phyloP scores from a whole-genome alignment of 2,888 invertebrate species.

The Papilio protenor region DNA sequence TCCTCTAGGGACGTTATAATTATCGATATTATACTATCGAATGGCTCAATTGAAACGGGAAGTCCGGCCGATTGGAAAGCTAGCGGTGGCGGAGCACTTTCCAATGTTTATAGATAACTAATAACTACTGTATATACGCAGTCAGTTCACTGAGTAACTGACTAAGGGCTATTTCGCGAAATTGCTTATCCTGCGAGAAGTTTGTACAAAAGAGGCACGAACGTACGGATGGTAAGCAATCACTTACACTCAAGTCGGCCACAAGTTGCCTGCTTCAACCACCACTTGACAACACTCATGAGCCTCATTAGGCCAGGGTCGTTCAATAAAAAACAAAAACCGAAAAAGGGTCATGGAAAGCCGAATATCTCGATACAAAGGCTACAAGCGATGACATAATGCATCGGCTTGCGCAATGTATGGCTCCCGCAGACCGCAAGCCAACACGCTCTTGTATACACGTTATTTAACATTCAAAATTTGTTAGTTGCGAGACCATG shows the following conservation, averaged over 20 bases:
- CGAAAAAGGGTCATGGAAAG: slow-evolving; percentile 28
- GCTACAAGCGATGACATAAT: slow-evolving; percentile 19
- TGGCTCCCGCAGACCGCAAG: not conserved
- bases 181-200: not conserved
- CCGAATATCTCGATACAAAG: slow-evolving; percentile 18
- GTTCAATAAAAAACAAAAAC: slow-evolving; percentile 5
- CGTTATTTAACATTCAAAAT: not conserved
- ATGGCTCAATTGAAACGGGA: not conserved
- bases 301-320: slow-evolving; percentile 4
- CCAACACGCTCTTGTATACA: slow-evolving; percentile 21
- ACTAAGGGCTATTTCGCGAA: not conserved
- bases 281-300: not conserved
- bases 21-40: slow-evolving; percentile 1
- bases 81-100: slow-evolving; percentile 1
- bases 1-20: slow-evolving; percentile 10
- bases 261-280: not conserved
- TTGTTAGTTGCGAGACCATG: not conserved
- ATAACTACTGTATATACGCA: not conserved
- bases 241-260: not conserved
- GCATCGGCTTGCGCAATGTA: slow-evolving; percentile 32
- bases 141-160: not conserved
- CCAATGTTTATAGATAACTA: not conserved
- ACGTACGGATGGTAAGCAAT: not conserved
- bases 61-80: slow-evolving; percentile 3
- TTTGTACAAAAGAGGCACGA: no score